Evolutionary conservation across 2,797 vertebrate genomes (phyloP), one percentile per base, ranked within the genome.

Genomic region (Paramormyrops hopkinsi): DNA sequence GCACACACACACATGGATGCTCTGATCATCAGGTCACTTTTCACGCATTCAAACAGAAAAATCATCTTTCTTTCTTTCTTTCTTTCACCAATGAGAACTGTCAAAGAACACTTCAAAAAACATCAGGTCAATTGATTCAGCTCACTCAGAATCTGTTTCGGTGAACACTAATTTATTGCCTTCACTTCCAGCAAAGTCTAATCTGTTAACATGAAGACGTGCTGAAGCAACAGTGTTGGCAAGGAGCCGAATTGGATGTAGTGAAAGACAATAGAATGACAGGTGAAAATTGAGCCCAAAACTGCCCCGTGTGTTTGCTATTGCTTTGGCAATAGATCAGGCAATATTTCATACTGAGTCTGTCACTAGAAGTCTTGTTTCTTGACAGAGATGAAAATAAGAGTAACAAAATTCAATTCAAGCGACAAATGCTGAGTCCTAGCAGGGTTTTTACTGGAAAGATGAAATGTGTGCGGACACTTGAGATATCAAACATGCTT

Each of bases 241-340:
- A 85, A 87, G 51, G 88, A 69, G 86, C 88, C 84, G 76, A 89
- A 90, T 91, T 92, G 91, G 88, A 89, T 89, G 90, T 91, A 56
- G 54, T 92, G 92, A 92, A 90, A 90, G 92, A 92, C 92, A 92
- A 90, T 88, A 65, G 56, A 93, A 92, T 90, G 87, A 48, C 90
- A 92, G 92, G 92, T 91, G 91, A 93, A 93, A 94, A 94, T 94
- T 93, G 93, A 94, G 91, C 92, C 91, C 51, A 88, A 56, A 87
- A 91, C 92, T 25, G 90, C 90, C 84, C 62, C 65, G 91, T 93
- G 93, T 93, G 89, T 91, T 90, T 92, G 91, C 93, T 90, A 91
- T 86, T 88, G 92, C 91, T 69, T 65, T 51, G 25, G 89, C 89
- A 86, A 90, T 90, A 89, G 54, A 89, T 91, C 89, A 91, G 88